Percentiles rank a stretch among this genome's conserved stretches.
Evolutionary conservation across 2,113 vertebrate genomes (phyloP).

Genomic region (Anarrhichthys ocellatus): DNA sequence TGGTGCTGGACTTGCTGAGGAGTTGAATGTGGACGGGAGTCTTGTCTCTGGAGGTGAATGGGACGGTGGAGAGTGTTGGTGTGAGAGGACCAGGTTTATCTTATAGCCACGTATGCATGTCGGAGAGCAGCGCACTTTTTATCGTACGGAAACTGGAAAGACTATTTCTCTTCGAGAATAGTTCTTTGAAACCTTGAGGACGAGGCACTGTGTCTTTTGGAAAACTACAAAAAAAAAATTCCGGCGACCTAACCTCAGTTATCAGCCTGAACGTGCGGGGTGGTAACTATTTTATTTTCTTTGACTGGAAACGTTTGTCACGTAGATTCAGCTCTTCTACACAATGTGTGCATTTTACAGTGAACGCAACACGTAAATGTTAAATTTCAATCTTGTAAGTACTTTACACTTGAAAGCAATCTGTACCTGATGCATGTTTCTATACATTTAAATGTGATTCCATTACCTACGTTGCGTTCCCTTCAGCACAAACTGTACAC

Average conservation of each 20-base stretch:
- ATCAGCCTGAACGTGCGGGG: constrained; percentile 25
- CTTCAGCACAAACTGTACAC: constrained; percentile 26
- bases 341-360: constrained; percentile 6
- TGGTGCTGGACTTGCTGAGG: constrained; percentile 48
- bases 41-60: neutral
- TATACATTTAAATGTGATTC: constrained; percentile 9
- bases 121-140: constrained; percentile 35
- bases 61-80: neutral
- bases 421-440: constrained; percentile 14
- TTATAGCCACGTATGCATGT: neutral
- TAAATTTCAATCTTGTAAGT: constrained; percentile 35
- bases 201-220: constrained; percentile 1
- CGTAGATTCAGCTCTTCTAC: constrained; percentile 15
- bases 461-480: constrained; percentile 4
- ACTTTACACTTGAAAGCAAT: constrained; percentile 30
- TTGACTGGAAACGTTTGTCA: constrained; percentile 19
- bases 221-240: constrained; percentile 31
- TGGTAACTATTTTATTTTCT: constrained; percentile 17
- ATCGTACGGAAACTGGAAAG: constrained; percentile 63
- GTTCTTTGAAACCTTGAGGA: constrained; percentile 23
- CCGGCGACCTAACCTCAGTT: constrained; percentile 38
- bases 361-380: constrained; percentile 16
- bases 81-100: neutral
- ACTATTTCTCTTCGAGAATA: neutral
- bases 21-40: constrained; percentile 17